A percentile compares a stretch with the other conserved stretches of the same genome.
These are phyloP conservation scores for Characodon lateralis DNA, from an alignment of 2,797 vertebrate species.

Conservation along the genomic window DNA sequence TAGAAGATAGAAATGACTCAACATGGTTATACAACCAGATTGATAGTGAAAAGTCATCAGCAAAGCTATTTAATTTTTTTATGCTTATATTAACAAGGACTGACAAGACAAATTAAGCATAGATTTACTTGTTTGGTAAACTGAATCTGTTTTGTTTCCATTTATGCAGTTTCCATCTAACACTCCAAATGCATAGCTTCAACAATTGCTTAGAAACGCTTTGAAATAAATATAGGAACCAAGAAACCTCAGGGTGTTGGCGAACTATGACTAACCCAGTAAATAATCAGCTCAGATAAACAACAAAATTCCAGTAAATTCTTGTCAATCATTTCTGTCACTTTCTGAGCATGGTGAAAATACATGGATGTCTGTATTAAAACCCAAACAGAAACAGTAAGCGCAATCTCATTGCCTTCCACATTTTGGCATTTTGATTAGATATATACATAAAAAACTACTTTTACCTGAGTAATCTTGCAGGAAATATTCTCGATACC, in stretches of 20 bases:
- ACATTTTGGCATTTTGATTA: conserved; percentile 44
- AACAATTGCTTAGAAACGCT: neutral
- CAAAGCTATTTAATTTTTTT: neutral
- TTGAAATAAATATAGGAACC: neutral
- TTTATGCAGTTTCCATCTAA: neutral
- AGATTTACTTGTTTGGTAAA: neutral
- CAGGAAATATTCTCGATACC: conserved; percentile 10
- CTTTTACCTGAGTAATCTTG: conserved; percentile 37
- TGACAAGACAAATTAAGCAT: neutral
- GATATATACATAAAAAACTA: conserved; percentile 40
- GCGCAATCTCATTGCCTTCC: conserved; percentile 8
- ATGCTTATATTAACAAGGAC: neutral
- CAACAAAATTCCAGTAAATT: conserved; percentile 32
- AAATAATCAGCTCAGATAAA: conserved; percentile 36
- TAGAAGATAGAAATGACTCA: neutral
- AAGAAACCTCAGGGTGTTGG: neutral
- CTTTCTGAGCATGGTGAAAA: conserved; percentile 35
- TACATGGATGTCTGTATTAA: conserved; percentile 37
- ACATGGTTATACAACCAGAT: neutral
- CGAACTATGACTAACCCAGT: conserved; percentile 42
- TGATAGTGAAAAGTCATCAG: neutral
- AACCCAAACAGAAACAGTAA: conserved; percentile 22
- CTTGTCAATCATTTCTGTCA: conserved; percentile 37
- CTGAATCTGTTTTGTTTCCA: neutral
- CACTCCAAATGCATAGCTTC: neutral